Percentiles rank a stretch among this genome's conserved stretches.
phyloP scores from a whole-genome alignment of 2,113 vertebrate species.

The Bos indicus region DNA sequence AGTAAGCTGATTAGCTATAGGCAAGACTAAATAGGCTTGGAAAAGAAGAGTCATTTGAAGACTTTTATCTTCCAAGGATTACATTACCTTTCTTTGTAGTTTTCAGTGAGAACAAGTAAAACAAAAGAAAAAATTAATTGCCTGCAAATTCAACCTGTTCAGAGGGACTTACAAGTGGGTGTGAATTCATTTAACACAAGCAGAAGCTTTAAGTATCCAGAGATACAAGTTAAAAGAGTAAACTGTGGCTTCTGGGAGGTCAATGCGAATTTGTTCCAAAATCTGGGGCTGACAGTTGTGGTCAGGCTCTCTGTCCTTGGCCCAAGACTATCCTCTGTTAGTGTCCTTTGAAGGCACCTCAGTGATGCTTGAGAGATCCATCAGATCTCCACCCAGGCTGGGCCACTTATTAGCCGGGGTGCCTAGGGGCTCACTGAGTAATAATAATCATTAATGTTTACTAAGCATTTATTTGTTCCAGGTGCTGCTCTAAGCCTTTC shows the following conservation, averaged over 20 bases:
- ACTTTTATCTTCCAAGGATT: conserved; percentile 12
- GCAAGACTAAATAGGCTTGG: background rate
- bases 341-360: background rate
- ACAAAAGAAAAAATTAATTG: conserved; percentile 13
- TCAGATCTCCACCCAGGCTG: background rate
- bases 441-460: background rate
- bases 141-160: background rate
- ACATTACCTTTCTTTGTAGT: conserved; percentile 30
- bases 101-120: conserved; percentile 24
- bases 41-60: conserved; percentile 28
- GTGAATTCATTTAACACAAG: background rate
- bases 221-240: background rate
- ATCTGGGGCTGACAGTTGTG: background rate
- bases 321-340: background rate
- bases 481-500: background rate
- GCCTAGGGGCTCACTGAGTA: background rate
- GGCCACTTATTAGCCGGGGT: background rate
- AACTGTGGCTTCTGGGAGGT: background rate
- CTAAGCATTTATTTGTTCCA: background rate
- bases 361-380: background rate
- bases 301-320: background rate
- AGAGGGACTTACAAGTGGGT: background rate
- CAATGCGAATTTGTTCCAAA: background rate
- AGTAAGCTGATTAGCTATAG: conserved; percentile 21
- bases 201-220: background rate